These are phyloP conservation scores for Antheraea pernyi DNA, from an alignment of 1,140 invertebrate genomes.

Conservation along the genomic window DNA sequence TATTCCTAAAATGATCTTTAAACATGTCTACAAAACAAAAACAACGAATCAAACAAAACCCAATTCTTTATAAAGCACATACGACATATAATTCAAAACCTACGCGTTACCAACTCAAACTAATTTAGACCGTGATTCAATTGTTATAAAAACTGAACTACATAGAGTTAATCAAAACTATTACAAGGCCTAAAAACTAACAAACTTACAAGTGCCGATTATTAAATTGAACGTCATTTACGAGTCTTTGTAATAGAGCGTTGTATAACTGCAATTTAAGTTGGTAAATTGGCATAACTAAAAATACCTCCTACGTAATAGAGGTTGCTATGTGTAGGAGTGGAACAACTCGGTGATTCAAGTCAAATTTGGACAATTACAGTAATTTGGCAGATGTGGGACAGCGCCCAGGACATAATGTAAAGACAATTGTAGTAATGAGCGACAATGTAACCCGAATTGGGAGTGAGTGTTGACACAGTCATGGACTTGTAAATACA, in stretches of 20 bases:
- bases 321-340: slow-evolving; percentile 4
- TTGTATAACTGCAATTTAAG: background rate
- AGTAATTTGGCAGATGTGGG: slow-evolving; percentile 8
- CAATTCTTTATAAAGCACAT: background rate
- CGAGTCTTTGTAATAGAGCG: background rate
- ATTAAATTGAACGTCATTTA: background rate
- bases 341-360: background rate
- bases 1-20: no score
- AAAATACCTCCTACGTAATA: slow-evolving; percentile 11
- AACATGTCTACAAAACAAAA: no score
- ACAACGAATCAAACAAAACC: no score
- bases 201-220: slow-evolving; percentile 3
- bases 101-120: background rate
- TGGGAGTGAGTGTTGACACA: background rate
- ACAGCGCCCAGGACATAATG: slow-evolving; percentile 4
- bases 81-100: background rate
- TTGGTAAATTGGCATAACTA: slow-evolving; percentile 6
- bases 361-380: slow-evolving; percentile 10
- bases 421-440: background rate
- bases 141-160: slow-evolving; percentile 7
- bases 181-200: slow-evolving; percentile 5
- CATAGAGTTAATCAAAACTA: background rate
- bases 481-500: no score
- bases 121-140: background rate
- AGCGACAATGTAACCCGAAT: background rate